Evolutionary conservation across 1,140 invertebrate genomes (phyloP).

Genomic region (Temnothorax curvispinosus): DNA sequence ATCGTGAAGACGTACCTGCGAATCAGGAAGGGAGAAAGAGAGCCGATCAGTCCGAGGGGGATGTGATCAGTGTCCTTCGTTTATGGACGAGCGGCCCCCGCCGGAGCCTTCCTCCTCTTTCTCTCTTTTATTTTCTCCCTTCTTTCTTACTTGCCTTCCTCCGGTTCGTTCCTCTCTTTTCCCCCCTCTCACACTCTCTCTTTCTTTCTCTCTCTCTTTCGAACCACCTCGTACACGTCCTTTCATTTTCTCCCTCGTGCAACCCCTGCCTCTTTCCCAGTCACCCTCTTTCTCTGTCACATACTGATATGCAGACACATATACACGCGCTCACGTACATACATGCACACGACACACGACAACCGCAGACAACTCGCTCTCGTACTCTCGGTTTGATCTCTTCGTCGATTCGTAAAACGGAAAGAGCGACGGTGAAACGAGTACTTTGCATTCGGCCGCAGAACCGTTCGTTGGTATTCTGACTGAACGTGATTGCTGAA

Average conservation of each 20-base stretch:
- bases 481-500: constrained; percentile 29
- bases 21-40: constrained; percentile 82
- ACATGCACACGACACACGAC: neutral
- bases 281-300: neutral
- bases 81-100: constrained; percentile 83
- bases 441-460: constrained; percentile 4
- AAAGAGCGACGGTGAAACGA: constrained; percentile 13
- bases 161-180: constrained; percentile 49
- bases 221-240: neutral
- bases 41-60: constrained; percentile 77
- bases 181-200: constrained; percentile 42
- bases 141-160: constrained; percentile 67
- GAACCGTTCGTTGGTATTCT: constrained; percentile 21
- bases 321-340: neutral
- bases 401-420: constrained; percentile 17
- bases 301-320: neutral
- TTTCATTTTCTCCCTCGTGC: neutral
- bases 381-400: constrained; percentile 11
- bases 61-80: constrained; percentile 72
- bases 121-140: constrained; percentile 66
- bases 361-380: neutral
- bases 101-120: constrained; percentile 83
- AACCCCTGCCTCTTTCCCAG: neutral
- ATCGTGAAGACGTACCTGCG: constrained; percentile 98
- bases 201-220: constrained; percentile 11